Evolutionary conservation across 2,113 vertebrate species (phyloP).

Genomic region (Pygoscelis adeliae): DNA sequence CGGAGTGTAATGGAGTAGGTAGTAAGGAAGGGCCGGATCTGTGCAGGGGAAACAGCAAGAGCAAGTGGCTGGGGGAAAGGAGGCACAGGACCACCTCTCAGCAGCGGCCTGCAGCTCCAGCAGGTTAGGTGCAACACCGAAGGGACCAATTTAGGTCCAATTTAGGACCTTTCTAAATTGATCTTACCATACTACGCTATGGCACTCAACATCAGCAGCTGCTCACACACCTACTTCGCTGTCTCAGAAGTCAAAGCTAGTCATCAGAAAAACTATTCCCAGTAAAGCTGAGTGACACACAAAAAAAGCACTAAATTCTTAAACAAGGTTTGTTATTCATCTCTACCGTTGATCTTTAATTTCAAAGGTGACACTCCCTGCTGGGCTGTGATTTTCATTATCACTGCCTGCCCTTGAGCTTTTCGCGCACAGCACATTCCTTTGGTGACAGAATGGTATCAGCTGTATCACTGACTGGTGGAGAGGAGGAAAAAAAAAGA

Average conservation of each 20-base stretch:
- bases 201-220: neutral
- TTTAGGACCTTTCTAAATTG: neutral
- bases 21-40: neutral
- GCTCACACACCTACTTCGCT: neutral
- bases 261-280: neutral
- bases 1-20: fast-evolving
- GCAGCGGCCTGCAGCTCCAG: neutral
- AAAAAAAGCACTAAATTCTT: neutral
- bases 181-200: fast-evolving
- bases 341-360: neutral
- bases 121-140: neutral
- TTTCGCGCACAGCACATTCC: neutral
- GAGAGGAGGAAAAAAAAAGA: no score
- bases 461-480: neutral
- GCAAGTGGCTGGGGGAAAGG: neutral
- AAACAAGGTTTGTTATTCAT: neutral
- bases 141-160: neutral
- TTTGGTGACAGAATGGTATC: neutral
- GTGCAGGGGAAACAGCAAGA: neutral
- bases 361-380: neutral
- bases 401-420: neutral
- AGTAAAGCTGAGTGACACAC: neutral
- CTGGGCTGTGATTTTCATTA: neutral
- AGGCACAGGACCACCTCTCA: neutral
- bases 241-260: neutral